Conservation (phyloP, 2,888 invertebrate species). For the Orthosia gracilis region DNA sequence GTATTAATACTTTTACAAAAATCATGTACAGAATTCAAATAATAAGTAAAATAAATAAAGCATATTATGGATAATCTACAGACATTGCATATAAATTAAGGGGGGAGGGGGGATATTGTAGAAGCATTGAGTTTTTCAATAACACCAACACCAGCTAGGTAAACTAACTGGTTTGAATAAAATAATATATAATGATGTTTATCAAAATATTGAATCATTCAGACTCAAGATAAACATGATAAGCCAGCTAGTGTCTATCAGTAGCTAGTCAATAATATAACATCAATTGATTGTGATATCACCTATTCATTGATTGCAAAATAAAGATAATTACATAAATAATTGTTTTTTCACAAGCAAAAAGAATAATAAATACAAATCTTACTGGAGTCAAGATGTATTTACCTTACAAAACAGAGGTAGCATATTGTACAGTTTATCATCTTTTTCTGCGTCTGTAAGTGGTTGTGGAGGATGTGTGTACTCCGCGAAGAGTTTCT, state of each 20-base stretch:
- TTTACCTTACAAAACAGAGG: slow-evolving; percentile 99
- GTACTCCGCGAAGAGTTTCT: slow-evolving; percentile 98
- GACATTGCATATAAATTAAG: not conserved
- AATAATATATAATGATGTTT: slow-evolving; percentile 19
- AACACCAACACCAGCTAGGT: not conserved
- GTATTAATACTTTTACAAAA: not conserved
- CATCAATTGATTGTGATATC: not conserved
- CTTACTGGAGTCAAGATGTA: slow-evolving; percentile 1
- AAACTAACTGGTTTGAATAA: slow-evolving; percentile 10
- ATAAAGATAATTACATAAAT: not conserved
- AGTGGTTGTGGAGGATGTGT: slow-evolving; percentile 96
- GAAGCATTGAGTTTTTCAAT: not conserved
- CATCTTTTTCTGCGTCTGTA: slow-evolving; percentile 96
- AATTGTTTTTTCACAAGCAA: not conserved
- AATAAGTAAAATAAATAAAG: not conserved
- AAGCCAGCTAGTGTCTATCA: slow-evolving; percentile 3
- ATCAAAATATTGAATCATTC: slow-evolving; percentile 32
- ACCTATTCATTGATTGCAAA: slow-evolving; percentile 10
- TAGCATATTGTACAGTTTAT: slow-evolving; percentile 99
- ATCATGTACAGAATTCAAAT: not conserved
- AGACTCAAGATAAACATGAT: slow-evolving; percentile 20
- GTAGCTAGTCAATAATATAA: slow-evolving; percentile 4
- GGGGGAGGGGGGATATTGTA: not conserved
- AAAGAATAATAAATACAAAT: slow-evolving; percentile 4
- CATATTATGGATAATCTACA: not conserved